phyloP scores from a whole-genome alignment of 2,888 invertebrate species.

The Archips xylosteana region DNA sequence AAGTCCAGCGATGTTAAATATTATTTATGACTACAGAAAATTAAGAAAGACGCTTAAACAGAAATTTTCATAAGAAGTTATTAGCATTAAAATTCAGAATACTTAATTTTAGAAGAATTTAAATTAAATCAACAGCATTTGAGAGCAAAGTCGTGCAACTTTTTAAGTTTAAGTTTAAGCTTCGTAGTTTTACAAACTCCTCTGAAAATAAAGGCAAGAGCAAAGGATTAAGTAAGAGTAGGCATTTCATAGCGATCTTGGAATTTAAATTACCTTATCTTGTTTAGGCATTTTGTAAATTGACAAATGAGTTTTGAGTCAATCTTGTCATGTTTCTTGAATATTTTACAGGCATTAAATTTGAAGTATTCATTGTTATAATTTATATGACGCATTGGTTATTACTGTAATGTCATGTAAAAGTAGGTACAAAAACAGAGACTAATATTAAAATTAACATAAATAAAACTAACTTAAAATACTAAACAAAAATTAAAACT shows the following conservation, averaged over 20 bases:
- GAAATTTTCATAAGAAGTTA: slow-evolving; percentile 2
- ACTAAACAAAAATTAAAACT: too few relatives aligned
- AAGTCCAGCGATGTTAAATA: not conserved
- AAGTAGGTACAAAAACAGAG: too few relatives aligned
- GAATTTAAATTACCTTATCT: slow-evolving; percentile 1
- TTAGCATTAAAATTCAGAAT: slow-evolving; percentile 18
- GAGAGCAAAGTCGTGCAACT: not conserved
- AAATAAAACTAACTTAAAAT: too few relatives aligned
- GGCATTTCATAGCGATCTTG: not conserved
- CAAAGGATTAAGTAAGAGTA: slow-evolving; percentile 1
- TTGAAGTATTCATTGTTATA: not conserved
- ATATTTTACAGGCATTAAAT: not conserved
- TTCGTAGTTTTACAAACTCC: slow-evolving; percentile 19
- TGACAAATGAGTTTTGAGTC: not conserved
- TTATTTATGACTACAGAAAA: slow-evolving; percentile 11
- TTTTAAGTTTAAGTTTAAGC: slow-evolving; percentile 19
- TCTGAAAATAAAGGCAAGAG: slow-evolving; percentile 2
- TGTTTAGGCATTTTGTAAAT: not conserved
- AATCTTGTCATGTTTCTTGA: not conserved
- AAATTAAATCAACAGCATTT: slow-evolving; percentile 15
- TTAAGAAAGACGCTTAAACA: slow-evolving; percentile 1
- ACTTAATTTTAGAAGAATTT: slow-evolving; percentile 21
- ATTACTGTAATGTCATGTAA: too few relatives aligned
- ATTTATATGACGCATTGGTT: too few relatives aligned
- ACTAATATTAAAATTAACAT: too few relatives aligned